phyloP scores from a whole-genome alignment of 2,888 invertebrate genomes.

The Sclerodermus sp. region DNA sequence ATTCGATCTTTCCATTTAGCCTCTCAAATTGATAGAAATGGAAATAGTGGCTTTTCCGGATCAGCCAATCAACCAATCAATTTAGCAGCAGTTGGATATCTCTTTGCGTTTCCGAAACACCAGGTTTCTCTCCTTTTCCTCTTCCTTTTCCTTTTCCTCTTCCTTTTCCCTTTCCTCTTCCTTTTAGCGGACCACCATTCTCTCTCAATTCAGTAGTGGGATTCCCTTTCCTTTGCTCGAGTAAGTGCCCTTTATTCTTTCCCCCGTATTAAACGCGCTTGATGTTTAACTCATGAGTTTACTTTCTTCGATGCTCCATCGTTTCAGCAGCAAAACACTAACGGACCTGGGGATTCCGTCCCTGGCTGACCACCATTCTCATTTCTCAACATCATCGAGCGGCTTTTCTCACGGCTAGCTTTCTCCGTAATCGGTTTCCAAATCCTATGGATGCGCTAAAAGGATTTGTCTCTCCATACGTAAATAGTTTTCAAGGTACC shows the following conservation, averaged over 20 bases:
- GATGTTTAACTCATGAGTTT: constrained; percentile 37
- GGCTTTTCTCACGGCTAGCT: too few relatives aligned
- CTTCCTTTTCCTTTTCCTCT: neutral
- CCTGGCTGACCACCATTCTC: constrained; percentile 25
- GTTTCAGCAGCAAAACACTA: neutral
- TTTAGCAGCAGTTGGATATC: neutral
- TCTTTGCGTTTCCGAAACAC: neutral
- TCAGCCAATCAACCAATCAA: too few relatives aligned
- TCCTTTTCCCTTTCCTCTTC: neutral
- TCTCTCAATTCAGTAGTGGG: too few relatives aligned
- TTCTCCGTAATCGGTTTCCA: too few relatives aligned
- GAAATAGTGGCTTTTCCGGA: too few relatives aligned
- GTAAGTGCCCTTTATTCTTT: constrained; percentile 13
- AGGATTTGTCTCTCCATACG: too few relatives aligned
- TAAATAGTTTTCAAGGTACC: too few relatives aligned
- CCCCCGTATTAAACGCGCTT: constrained; percentile 27
- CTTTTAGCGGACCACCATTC: too few relatives aligned
- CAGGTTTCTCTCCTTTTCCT: neutral
- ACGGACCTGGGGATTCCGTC: constrained; percentile 7
- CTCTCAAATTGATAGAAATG: too few relatives aligned
- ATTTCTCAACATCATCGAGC: constrained; percentile 20
- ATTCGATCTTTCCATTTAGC: too few relatives aligned
- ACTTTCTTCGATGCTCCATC: constrained; percentile 18
- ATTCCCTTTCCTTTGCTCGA: neutral
- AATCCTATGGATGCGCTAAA: too few relatives aligned